Evolutionary conservation across 2,113 vertebrate species (phyloP).

Genomic region (Spizaetus ornatus): DNA sequence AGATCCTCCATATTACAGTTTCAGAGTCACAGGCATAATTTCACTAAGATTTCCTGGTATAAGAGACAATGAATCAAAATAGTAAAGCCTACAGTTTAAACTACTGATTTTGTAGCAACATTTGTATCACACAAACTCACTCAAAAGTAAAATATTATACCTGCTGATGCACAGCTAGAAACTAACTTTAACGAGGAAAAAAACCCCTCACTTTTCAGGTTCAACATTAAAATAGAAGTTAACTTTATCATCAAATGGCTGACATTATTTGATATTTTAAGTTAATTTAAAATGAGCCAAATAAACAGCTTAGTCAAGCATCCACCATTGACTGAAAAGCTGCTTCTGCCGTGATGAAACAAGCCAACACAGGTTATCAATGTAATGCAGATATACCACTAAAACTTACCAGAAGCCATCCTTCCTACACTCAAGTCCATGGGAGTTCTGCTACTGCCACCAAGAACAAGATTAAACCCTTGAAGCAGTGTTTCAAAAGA

Average conservation of each 20-base stretch:
- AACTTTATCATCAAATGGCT: background rate
- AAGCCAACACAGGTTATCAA: background rate
- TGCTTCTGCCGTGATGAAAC: accelerated
- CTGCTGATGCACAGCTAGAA: background rate
- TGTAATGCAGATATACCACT: background rate
- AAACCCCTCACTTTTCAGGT: accelerated
- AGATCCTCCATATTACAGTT: background rate
- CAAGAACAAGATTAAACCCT: background rate
- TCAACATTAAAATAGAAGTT: background rate
- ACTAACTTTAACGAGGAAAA: background rate
- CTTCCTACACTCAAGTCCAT: background rate
- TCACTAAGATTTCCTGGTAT: background rate
- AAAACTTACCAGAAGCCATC: background rate
- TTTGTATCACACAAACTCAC: background rate
- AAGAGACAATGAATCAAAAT: background rate
- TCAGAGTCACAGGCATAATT: background rate
- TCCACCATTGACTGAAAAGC: background rate
- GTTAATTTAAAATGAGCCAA: background rate
- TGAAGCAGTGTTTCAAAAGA: background rate
- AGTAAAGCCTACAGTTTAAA: background rate
- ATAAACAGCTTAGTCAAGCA: background rate
- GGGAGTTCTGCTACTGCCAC: background rate
- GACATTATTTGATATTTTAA: background rate
- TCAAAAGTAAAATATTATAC: background rate
- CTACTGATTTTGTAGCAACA: background rate